Evolutionary conservation across 1,140 invertebrate species (phyloP), one percentile per base, ranked within the genome.

Genomic region (Diprion similis): DNA sequence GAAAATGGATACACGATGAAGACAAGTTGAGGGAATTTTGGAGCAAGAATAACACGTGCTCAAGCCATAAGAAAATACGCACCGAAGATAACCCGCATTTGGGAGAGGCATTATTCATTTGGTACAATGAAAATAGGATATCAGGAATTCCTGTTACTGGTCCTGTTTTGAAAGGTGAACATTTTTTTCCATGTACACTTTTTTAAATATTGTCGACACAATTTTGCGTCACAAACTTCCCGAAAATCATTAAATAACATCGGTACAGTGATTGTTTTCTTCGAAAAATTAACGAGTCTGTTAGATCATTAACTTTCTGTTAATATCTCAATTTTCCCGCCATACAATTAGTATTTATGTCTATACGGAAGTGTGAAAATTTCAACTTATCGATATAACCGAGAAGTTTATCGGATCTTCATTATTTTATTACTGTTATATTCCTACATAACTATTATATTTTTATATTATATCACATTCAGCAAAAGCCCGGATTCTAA

Each of bases 401-500:
- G 24, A 37, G 24, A 37, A 6, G 1, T 37, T 37, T 37, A 37
- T 6, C 24, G 24, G 24, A 37, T 37, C 6, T 37, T 37, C 6
- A 37, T 72, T 71, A 73, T 18, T 71, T 67, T 71, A 68, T 66
- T 71, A 69, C 73, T 77, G 76, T 73, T 18, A 73, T 74, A 37
- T 77, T 77, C 70, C 78, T 79, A 75, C 73, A 79, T 37, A 37
- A 37, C 6, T 37, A 37, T 37, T 37, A 37, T 37, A 37, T 37
- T 37, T 3, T 37, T 37, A 37, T 37, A 37, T 37, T 37, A 37
- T 37, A 37, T 37, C 6, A 37, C 65, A 64, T 71, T 19, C 46
- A 74, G 74, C 75, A 77, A 77, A 77, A 68, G 76, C 71, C 13
- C 70, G 73, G 15, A 71, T 75, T 15, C 46, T 77, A 11, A 77